phyloP scores from a whole-genome alignment of 2,888 invertebrate genomes.

The Torymus tubicola region DNA sequence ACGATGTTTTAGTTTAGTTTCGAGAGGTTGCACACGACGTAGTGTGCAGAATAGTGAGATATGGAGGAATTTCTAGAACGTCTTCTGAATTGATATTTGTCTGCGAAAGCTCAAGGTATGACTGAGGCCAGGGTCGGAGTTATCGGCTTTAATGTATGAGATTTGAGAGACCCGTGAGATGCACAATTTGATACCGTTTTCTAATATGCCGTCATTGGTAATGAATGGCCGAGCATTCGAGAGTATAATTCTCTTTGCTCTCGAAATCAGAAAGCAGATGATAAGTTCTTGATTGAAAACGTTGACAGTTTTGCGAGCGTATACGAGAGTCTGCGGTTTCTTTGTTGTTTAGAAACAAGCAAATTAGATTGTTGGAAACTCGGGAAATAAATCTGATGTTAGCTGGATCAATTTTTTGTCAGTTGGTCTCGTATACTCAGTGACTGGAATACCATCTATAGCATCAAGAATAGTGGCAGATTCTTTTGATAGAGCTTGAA shows the following conservation, averaged over 20 bases:
- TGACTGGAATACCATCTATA: neutral
- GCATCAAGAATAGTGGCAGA: slow-evolving; percentile 14
- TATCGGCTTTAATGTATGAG: too few relatives aligned
- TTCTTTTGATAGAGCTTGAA: slow-evolving; percentile 11
- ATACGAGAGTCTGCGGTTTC: slow-evolving; percentile 9
- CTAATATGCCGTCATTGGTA: slow-evolving; percentile 6
- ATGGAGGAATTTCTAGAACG: too few relatives aligned
- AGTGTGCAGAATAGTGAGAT: too few relatives aligned
- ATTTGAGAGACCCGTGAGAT: too few relatives aligned
- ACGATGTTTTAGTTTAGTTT: too few relatives aligned
- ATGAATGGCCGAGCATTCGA: slow-evolving; percentile 19
- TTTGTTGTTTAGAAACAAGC: slow-evolving; percentile 8
- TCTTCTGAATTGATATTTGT: too few relatives aligned
- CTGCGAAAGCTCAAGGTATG: too few relatives aligned
- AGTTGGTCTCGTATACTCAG: slow-evolving; percentile 13
- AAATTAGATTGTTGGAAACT: neutral
- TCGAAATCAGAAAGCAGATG: slow-evolving; percentile 7
- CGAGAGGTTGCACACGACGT: too few relatives aligned
- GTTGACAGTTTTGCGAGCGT: too few relatives aligned
- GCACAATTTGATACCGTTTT: too few relatives aligned
- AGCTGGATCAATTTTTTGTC: slow-evolving; percentile 5
- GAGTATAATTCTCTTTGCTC: neutral
- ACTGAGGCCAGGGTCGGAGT: too few relatives aligned
- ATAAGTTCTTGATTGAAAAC: neutral
- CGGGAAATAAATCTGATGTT: slow-evolving; percentile 23